Conservation (phyloP, 2,888 invertebrate genomes). For the Pandemis heparana region DNA sequence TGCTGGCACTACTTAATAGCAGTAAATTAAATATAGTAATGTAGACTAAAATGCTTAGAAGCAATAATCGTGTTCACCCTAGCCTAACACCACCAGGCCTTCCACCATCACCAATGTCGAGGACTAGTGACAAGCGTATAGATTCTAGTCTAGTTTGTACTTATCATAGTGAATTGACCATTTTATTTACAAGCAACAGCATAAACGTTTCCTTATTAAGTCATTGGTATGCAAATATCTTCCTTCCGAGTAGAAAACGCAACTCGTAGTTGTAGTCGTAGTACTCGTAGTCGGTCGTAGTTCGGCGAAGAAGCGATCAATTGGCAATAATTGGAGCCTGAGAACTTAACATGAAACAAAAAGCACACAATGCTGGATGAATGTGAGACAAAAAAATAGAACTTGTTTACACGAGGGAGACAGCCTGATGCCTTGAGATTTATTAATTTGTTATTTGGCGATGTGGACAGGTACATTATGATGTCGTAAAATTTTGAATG, state of each 20-base stretch:
- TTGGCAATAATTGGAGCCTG: conserved; percentile 39
- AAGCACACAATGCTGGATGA: conserved; percentile 30
- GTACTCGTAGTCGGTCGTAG: no score
- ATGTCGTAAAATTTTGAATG: background rate
- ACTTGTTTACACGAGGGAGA: conserved; percentile 15
- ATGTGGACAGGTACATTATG: background rate
- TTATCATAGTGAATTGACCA: no score
- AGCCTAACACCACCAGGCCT: no score
- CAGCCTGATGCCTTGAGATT: background rate
- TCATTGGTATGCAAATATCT: conserved; percentile 12
- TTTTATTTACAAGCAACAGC: no score
- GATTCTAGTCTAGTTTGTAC: no score
- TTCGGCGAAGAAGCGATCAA: conserved; percentile 36
- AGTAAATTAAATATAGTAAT: no score
- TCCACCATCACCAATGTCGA: no score
- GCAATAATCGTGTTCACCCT: no score
- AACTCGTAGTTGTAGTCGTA: no score
- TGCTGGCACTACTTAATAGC: no score
- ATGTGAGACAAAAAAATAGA: conserved; percentile 25
- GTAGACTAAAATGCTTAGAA: no score
- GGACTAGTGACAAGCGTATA: no score
- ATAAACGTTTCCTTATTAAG: background rate
- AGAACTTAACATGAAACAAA: conserved; percentile 30
- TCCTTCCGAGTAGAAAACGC: conserved; percentile 41
- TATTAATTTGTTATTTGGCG: background rate